phyloP scores from a whole-genome alignment of 1,140 invertebrate species.

The Rhagoletis zephyria region DNA sequence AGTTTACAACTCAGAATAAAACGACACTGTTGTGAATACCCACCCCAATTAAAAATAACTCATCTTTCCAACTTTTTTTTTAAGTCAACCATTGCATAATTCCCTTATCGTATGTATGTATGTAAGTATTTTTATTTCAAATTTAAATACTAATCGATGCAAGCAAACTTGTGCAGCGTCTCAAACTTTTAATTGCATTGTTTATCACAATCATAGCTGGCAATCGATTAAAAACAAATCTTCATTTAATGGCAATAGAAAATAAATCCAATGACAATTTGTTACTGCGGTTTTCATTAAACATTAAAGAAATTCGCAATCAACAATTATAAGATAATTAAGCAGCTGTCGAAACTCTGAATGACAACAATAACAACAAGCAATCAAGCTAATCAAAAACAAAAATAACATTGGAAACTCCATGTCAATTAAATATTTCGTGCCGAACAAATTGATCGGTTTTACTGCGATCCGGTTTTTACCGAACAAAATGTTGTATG shows the following conservation, averaged over 20 bases:
- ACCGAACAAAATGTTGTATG: not conserved
- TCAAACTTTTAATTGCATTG: not conserved
- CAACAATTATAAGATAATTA: conserved; percentile 35
- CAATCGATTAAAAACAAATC: not conserved
- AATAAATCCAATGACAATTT: not conserved
- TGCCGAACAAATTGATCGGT: not conserved
- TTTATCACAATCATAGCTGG: not conserved
- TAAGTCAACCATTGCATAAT: no score
- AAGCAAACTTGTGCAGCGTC: no score
- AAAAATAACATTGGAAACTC: not conserved
- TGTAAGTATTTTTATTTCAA: no score
- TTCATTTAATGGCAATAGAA: not conserved
- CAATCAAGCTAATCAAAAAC: not conserved
- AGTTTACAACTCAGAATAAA: no score
- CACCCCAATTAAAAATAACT: no score
- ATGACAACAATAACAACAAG: not conserved
- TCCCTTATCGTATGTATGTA: no score
- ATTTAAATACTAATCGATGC: no score
- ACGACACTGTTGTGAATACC: no score
- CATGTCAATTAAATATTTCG: not conserved
- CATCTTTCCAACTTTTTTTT: no score
- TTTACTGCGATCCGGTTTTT: not conserved
- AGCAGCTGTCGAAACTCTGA: not conserved
- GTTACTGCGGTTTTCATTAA: not conserved
- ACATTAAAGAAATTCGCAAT: not conserved